Base-by-base conservation (phyloP, 2,113 vertebrate species). In the Sander vitreus region DNA sequence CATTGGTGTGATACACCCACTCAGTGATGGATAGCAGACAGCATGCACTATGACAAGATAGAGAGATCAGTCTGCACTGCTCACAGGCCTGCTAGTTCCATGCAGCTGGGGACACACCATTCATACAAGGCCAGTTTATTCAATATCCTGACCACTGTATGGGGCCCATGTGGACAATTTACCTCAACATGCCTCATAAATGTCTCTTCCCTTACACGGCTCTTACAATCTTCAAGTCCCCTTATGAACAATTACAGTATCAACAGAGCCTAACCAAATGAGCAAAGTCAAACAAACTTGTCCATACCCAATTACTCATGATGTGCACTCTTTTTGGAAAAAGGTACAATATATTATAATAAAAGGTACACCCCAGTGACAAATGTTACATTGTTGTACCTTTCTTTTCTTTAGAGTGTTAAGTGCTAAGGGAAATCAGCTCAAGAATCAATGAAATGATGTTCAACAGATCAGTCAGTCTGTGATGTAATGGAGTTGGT, bases 21-120 rank as follows among this genome's bases (percentile, higher is more conserved):
- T 71, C 80, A 68, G 72, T 93, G 93, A 94, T 89, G 88, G 91
- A 94, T 92, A 87, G 77, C 73, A 85, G 90, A 88, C 89, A 89
- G 83, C 76, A 92, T 85, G 83, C 65, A 58, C 78, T 54, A 54
- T 71, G 93, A 92, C 89, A 86, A 85, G 86, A 94, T 88, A 89
- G 88, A 93, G 92, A 93, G 76, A 90, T 93, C 93, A 89, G 88
- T 72, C 69, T 75, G 88, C 60, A 45, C 57, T 33, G 80, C 81
- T 81, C 81, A 63, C 87, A 80, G 81, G 84, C 83, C 72, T 60
- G 69, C 78, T 85, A 84, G 81, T 75, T 80, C 84, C 54, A 3
- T 15, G 15, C 81, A 83, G 88, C 83, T 85, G 78, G 86, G 85
- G 80, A 86, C 51, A 70, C 69, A 55, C 39, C 72, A 45, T 75